phyloP scores from a whole-genome alignment of 2,888 invertebrate genomes.

The Nesidiocoris tenuis region DNA sequence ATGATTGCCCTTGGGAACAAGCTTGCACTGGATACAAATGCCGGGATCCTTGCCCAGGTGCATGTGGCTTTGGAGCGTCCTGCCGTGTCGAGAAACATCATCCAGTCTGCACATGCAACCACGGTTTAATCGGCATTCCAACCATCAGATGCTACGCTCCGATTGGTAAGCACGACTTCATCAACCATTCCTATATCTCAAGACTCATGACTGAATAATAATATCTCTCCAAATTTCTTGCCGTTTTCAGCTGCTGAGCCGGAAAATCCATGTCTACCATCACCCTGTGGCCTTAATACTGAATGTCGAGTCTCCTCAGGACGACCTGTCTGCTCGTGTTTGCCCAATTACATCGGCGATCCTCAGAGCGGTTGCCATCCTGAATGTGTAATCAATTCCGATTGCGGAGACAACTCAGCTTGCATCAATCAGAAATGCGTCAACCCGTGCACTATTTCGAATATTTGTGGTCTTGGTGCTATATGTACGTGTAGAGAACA shows the following conservation, averaged over 20 bases:
- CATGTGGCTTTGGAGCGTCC: conserved; percentile 72
- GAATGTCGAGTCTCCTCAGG: conserved; percentile 70
- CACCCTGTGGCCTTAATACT: conserved; percentile 77
- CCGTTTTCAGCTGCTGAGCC: conserved; percentile 39
- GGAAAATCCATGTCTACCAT: conserved; percentile 69
- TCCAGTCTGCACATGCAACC: conserved; percentile 74
- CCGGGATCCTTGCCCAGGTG: conserved; percentile 77
- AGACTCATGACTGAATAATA: too few species aligned
- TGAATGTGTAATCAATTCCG: conserved; percentile 79
- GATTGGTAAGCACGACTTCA: conserved; percentile 10
- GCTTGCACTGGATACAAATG: conserved; percentile 81
- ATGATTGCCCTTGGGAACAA: conserved; percentile 70
- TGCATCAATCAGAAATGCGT: conserved; percentile 73
- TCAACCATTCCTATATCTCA: not conserved
- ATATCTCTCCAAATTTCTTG: too few species aligned
- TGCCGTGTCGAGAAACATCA: conserved; percentile 77
- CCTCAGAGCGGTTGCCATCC: conserved; percentile 74
- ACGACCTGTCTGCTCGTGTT: conserved; percentile 74
- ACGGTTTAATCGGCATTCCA: conserved; percentile 75
- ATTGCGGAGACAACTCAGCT: conserved; percentile 71
- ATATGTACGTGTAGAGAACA: conserved; percentile 77
- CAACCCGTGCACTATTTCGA: conserved; percentile 69
- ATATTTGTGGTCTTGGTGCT: conserved; percentile 78
- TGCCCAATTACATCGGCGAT: conserved; percentile 74
- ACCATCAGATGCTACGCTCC: conserved; percentile 68